These are phyloP conservation scores for Sweltsa coloradensis DNA, from an alignment of 1,140 invertebrate species.

Conservation along the genomic window DNA sequence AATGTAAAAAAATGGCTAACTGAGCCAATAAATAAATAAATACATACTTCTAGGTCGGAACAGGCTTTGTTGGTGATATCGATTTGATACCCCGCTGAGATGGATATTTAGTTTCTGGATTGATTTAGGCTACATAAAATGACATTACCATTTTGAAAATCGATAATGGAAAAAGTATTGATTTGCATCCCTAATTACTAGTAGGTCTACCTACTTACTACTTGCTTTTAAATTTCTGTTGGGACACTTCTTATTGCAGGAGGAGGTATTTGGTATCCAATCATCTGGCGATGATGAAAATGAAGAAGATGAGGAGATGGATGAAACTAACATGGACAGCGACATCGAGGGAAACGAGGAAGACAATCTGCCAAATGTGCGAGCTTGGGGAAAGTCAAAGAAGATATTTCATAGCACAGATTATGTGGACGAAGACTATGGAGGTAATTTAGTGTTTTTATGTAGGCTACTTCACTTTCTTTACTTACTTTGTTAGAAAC, in stretches of 20 bases:
- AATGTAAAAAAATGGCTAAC: too few relatives aligned
- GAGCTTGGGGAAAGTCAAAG: constrained; percentile 77
- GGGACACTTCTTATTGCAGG: constrained; percentile 24
- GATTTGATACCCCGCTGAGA: too few relatives aligned
- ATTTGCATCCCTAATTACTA: too few relatives aligned
- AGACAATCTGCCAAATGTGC: constrained; percentile 55
- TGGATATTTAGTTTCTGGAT: too few relatives aligned
- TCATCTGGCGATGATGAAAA: constrained; percentile 23
- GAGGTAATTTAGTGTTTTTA: constrained; percentile 27
- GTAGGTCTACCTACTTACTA: too few relatives aligned
- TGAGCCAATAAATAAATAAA: too few relatives aligned
- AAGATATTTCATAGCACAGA: constrained; percentile 71
- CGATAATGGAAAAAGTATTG: too few relatives aligned
- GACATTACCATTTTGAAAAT: too few relatives aligned
- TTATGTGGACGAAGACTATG: constrained; percentile 78
- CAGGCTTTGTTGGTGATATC: too few relatives aligned
- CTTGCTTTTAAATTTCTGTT: too few relatives aligned
- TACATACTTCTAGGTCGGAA: too few relatives aligned
- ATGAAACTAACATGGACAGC: constrained; percentile 41
- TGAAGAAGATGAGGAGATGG: constrained; percentile 22
- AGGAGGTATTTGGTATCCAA: constrained; percentile 46
- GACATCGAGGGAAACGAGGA: constrained; percentile 58
- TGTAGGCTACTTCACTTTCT: neutral
- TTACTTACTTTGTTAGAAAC: neutral
- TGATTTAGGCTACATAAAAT: too few relatives aligned